Percentiles rank a stretch among this genome's conserved stretches.
phyloP scores from a whole-genome alignment of 2,888 invertebrate genomes.

The Arge pagana region DNA sequence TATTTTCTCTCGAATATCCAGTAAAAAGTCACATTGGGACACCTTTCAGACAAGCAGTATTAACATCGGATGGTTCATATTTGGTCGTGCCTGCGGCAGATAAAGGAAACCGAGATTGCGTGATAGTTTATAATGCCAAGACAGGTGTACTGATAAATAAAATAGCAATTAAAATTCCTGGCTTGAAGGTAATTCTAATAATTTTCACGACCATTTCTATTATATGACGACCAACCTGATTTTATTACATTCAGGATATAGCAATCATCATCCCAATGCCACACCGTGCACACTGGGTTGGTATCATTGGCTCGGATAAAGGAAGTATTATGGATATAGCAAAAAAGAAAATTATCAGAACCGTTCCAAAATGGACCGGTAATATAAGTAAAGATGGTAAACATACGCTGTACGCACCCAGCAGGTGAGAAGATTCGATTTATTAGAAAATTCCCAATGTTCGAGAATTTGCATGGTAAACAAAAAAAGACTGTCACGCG shows the following conservation, averaged over 20 bases:
- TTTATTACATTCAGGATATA: conserved; percentile 67
- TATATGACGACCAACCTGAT: conserved; percentile 53
- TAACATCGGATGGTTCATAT: conserved; percentile 81
- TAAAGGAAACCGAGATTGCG: conserved; percentile 78
- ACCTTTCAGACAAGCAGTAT: conserved; percentile 75
- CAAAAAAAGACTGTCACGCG: background rate
- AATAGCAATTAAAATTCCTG: conserved; percentile 60
- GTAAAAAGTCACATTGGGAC: conserved; percentile 72
- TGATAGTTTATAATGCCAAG: conserved; percentile 81
- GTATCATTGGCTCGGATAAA: conserved; percentile 88
- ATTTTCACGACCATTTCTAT: background rate
- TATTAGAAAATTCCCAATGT: background rate
- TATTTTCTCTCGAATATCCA: conserved; percentile 83
- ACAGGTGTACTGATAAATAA: conserved; percentile 69
- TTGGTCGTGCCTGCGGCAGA: conserved; percentile 82
- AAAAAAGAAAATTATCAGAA: conserved; percentile 83
- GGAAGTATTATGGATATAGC: conserved; percentile 89
- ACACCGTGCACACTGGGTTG: conserved; percentile 83
- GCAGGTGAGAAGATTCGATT: conserved; percentile 58
- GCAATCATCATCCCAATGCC: conserved; percentile 78
- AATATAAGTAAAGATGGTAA: conserved; percentile 85
- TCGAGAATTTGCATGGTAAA: background rate
- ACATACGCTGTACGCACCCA: conserved; percentile 89
- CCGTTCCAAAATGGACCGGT: conserved; percentile 92
- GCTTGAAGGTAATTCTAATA: conserved; percentile 61